These are phyloP conservation scores for Matsumurasca onukii DNA, from an alignment of 1,140 invertebrate species.

Conservation along the genomic window DNA sequence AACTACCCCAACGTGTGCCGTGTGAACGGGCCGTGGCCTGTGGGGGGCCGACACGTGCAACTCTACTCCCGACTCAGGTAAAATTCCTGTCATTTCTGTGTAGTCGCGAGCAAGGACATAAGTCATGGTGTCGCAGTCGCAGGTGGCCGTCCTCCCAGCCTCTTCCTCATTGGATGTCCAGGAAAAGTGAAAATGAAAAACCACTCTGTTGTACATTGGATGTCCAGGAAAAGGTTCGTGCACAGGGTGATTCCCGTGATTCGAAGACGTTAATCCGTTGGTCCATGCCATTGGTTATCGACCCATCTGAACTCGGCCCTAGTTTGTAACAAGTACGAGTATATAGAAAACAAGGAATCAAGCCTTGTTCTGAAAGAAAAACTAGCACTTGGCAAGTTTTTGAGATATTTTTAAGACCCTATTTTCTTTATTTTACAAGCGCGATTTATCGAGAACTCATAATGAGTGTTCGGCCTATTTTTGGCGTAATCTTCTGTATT, in stretches of 20 bases:
- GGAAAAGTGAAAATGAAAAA: not conserved
- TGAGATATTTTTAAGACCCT: no score
- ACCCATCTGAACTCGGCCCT: not conserved
- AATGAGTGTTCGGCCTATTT: no score
- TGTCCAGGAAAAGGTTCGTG: not conserved
- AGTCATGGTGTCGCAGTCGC: not conserved
- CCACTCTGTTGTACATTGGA: not conserved
- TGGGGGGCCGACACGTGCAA: no score
- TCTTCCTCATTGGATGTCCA: not conserved
- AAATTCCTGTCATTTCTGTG: slow-evolving; percentile 15
- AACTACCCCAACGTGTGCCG: no score
- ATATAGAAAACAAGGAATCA: no score
- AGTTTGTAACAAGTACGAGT: not conserved
- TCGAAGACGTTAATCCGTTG: not conserved
- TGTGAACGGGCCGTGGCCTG: no score
- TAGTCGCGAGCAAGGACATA: slow-evolving; percentile 2
- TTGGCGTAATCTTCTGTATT: no score
- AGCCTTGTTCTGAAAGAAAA: no score
- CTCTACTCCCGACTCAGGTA: no score
- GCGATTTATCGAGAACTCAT: no score
- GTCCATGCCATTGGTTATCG: not conserved
- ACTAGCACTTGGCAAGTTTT: no score
- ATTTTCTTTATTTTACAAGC: no score
- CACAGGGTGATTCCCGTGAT: not conserved
- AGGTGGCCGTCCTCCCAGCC: not conserved